Evolutionary conservation across 2,888 invertebrate species (phyloP).

Genomic region (Vanessa cardui): DNA sequence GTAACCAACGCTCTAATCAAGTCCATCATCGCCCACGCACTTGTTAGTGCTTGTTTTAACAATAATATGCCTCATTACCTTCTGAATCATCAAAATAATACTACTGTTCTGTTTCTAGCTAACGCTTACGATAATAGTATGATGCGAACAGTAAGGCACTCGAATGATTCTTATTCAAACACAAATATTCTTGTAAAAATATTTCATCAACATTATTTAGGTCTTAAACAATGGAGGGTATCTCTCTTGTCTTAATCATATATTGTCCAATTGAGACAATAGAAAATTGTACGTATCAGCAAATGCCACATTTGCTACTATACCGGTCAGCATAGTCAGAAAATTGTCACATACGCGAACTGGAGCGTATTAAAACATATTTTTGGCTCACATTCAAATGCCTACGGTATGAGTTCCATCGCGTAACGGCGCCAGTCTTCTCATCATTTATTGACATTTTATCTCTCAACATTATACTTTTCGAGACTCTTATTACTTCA

Average conservation of each 20-base stretch:
- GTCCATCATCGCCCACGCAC: slow-evolving; percentile 36
- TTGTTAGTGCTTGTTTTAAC: slow-evolving; percentile 40
- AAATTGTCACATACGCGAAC: slow-evolving; percentile 22
- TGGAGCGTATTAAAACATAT: slow-evolving; percentile 44
- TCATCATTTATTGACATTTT: slow-evolving; percentile 41
- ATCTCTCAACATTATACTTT: slow-evolving; percentile 29
- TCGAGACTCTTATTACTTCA: slow-evolving; percentile 3
- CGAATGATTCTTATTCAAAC: background rate
- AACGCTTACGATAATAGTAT: slow-evolving; percentile 2
- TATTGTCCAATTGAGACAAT: background rate
- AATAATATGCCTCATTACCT: slow-evolving; percentile 36
- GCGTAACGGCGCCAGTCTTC: slow-evolving; percentile 44
- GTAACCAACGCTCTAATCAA: slow-evolving; percentile 31
- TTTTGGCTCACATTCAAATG: slow-evolving; percentile 50
- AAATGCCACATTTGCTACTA: slow-evolving; percentile 4
- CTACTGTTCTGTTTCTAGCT: slow-evolving; percentile 17
- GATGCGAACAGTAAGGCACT: background rate
- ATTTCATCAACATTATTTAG: background rate
- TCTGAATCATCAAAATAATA: slow-evolving; percentile 36
- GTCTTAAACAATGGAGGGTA: background rate
- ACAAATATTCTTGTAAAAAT: no score
- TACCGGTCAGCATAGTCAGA: background rate
- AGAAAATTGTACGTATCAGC: background rate
- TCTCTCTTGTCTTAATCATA: background rate
- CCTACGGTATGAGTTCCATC: slow-evolving; percentile 41